Percentiles rank a stretch among this genome's conserved stretches.
These are phyloP conservation scores for Neodontobutis hainanensis DNA, from an alignment of 2,113 vertebrate species.

Conservation along the genomic window DNA sequence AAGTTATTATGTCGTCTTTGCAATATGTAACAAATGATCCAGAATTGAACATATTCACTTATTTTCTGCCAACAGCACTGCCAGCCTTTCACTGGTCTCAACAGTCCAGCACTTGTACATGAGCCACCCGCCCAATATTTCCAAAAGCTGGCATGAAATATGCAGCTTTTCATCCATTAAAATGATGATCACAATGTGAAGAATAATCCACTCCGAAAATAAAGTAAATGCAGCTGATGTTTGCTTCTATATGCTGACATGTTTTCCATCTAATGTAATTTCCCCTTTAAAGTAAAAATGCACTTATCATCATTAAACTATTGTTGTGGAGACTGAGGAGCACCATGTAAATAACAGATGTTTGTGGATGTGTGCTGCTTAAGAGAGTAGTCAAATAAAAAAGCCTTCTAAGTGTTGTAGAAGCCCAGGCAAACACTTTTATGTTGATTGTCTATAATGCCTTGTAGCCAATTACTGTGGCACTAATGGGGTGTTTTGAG, in stretches of 20 bases:
- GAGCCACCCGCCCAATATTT: background rate
- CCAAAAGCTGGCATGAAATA: slow-evolving; percentile 4
- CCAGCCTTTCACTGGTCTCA: slow-evolving; percentile 5
- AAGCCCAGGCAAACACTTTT: slow-evolving; percentile 4
- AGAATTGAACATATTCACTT: slow-evolving; percentile 7
- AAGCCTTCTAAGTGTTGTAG: background rate
- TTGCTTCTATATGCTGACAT: slow-evolving; percentile 23
- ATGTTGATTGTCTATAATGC: slow-evolving; percentile 13
- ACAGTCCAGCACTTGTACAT: slow-evolving; percentile 6
- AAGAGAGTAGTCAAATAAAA: slow-evolving; percentile 5
- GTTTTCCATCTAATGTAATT: slow-evolving; percentile 63
- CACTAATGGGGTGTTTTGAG: slow-evolving; percentile 27
- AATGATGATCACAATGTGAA: background rate
- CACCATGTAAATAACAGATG: slow-evolving; percentile 13
- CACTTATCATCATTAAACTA: slow-evolving; percentile 6
- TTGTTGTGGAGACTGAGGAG: slow-evolving; percentile 2
- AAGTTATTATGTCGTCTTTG: background rate
- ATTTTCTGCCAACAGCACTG: background rate
- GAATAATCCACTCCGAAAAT: background rate
- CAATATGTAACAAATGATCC: slow-evolving; percentile 9
- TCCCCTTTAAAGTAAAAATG: background rate
- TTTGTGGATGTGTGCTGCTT: background rate
- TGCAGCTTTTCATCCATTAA: background rate
- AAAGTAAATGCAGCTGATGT: background rate
- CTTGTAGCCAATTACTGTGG: slow-evolving; percentile 17